Evolutionary conservation across 1,140 invertebrate genomes (phyloP).

Genomic region (Aphaenogaster ashmeadi): DNA sequence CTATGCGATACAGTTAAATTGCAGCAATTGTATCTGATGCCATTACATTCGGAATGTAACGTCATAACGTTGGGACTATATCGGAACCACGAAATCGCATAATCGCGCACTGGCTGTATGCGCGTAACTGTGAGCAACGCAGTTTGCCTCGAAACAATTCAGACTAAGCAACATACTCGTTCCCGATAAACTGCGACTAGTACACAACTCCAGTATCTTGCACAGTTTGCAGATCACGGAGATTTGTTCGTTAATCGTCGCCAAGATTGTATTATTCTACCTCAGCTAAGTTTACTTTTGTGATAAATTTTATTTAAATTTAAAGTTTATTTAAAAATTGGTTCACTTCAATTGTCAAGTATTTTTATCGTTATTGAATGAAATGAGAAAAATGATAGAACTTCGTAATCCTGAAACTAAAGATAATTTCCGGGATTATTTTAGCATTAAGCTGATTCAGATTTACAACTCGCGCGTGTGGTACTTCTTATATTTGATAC

Average conservation of each 20-base stretch:
- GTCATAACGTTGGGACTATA: constrained; percentile 39
- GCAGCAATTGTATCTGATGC: constrained; percentile 40
- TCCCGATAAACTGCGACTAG: constrained; percentile 43
- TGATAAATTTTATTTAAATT: neutral
- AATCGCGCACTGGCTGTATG: constrained; percentile 45
- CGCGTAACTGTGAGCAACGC: constrained; percentile 34
- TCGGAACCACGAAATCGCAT: constrained; percentile 57
- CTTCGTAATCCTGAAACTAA: neutral
- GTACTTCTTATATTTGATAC: neutral
- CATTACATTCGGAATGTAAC: constrained; percentile 49
- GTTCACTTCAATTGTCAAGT: neutral
- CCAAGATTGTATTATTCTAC: neutral
- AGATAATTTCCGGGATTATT: neutral
- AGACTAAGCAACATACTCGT: constrained; percentile 52
- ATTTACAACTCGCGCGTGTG: neutral
- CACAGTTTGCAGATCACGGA: constrained; percentile 13
- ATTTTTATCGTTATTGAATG: neutral
- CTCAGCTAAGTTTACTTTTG: neutral
- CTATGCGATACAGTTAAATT: constrained; percentile 26
- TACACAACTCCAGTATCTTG: constrained; percentile 48
- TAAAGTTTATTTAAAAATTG: neutral
- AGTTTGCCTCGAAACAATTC: constrained; percentile 59
- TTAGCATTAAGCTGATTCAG: neutral
- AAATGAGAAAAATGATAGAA: neutral
- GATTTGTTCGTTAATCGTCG: constrained; percentile 37